These are phyloP conservation scores for Epiblema foenella DNA, from an alignment of 2,888 invertebrate genomes.

Conservation along the genomic window DNA sequence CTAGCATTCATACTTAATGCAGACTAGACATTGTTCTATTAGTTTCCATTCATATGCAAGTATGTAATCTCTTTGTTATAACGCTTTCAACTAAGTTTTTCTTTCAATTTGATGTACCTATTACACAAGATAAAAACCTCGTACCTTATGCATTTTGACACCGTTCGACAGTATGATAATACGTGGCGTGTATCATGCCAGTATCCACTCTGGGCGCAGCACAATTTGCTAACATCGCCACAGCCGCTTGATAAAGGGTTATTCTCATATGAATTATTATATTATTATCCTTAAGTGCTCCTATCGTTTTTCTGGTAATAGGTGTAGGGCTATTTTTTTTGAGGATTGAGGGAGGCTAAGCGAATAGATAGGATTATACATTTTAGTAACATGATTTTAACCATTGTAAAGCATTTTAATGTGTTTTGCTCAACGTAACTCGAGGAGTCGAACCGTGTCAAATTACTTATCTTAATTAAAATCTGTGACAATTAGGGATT, in stretches of 20 bases:
- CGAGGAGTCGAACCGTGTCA: neutral
- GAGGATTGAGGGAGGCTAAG: constrained; percentile 23
- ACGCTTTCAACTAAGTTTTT: neutral
- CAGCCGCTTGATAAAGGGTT: constrained; percentile 63
- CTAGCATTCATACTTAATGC: neutral
- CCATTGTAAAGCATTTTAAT: neutral
- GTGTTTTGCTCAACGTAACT: neutral
- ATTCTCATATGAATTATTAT: constrained; percentile 66
- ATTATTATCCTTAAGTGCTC: constrained; percentile 57
- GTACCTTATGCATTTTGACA: constrained; percentile 28
- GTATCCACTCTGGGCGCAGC: constrained; percentile 57
- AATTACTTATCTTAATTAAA: constrained; percentile 20
- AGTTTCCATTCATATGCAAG: neutral
- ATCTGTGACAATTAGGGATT: neutral
- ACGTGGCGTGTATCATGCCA: constrained; percentile 66
- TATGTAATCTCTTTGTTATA: neutral
- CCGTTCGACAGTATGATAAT: constrained; percentile 21
- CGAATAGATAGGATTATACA: neutral
- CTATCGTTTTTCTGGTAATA: constrained; percentile 42
- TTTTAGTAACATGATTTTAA: neutral
- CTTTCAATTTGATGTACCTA: neutral
- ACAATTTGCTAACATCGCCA: constrained; percentile 60
- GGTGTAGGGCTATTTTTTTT: constrained; percentile 27
- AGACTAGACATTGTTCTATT: neutral
- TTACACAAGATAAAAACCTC: neutral